phyloP scores from a whole-genome alignment of 1,140 invertebrate genomes.

The Anadara kagoshimensis region DNA sequence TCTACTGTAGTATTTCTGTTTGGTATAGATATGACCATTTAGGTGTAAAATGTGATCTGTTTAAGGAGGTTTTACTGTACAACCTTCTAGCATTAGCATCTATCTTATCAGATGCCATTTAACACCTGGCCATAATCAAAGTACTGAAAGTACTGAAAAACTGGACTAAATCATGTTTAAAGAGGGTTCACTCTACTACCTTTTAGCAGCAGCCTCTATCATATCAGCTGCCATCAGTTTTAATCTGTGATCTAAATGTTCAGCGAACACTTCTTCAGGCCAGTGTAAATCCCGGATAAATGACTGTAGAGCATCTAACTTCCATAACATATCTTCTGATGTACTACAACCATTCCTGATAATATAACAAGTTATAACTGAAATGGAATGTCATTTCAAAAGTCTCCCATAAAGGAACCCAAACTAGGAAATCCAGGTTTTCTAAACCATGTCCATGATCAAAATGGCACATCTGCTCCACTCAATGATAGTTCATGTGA shows the following conservation, averaged over 20 bases:
- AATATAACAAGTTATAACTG: not conserved
- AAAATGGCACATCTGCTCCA: too few species aligned
- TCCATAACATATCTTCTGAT: conserved; percentile 99
- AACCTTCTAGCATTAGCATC: conserved; percentile 97
- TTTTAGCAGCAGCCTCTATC: conserved; percentile 98
- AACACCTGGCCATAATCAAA: too few species aligned
- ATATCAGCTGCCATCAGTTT: conserved; percentile 99
- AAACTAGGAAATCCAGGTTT: too few species aligned
- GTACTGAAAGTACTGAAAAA: too few species aligned
- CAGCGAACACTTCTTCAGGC: conserved; percentile 98
- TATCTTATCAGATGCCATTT: conserved; percentile 99
- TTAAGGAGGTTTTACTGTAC: not conserved
- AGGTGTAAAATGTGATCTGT: not conserved
- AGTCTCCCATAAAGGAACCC: too few species aligned
- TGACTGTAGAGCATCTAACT: conserved; percentile 97
- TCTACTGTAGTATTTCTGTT: too few species aligned
- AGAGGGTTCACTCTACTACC: conserved; percentile 79
- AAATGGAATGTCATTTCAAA: too few species aligned
- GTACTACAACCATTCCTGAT: conserved; percentile 89
- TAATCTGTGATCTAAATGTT: conserved; percentile 96
- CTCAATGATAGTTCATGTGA: too few species aligned
- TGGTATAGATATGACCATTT: not conserved
- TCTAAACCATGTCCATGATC: too few species aligned
- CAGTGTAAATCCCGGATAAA: conserved; percentile 99
- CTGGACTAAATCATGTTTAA: too few species aligned